Base-by-base conservation (phyloP, 2,888 invertebrate genomes). In the Gastrophysa polygoni region DNA sequence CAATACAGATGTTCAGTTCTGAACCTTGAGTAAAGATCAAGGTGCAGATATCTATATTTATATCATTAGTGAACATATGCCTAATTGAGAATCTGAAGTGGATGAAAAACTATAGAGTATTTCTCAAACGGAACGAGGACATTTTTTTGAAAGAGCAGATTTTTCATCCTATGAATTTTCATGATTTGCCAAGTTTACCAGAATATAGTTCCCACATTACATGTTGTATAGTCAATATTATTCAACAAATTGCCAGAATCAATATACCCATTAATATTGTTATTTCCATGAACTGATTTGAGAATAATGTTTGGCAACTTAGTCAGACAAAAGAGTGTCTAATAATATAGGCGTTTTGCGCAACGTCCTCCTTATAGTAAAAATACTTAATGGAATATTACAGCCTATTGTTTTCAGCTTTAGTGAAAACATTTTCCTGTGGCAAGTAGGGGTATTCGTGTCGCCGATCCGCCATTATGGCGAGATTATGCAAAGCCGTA, bases 361-460 rank as follows among this genome's bases (percentile, higher is more conserved):
- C 61, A 69, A 69, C 67, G 67, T 62, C 65, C 28, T 57, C 57
- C 10, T 59, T n/a, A n/a, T 60, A 65, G 64, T 64, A 58, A 59
- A 66, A 64, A 64, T 69, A 69, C 68, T 71, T 70, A 69, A 69
- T 59, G 65, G 67, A 63, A 64, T 66, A 65, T 70, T 69, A 63
- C 66, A 68, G 66, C 57, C 69, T 58, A 71, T 71, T 71, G 71
- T 71, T 71, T 57, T 65, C 66, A 55, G 59, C 59, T 68, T 68
- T 64, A 62, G 68, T 62, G 60, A 68, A 66, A 63, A 63, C 65
- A 61, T 63, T 65, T 59, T 60, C 61, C 63, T 62, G 60, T 57
- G 50, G 58, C 57, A 61, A 59, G 59, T 68, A 61, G 54, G 61
- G 61, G 34, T 57, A 65, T 59, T 65, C 61, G 61, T 61, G 65